Evolutionary conservation across 1,140 invertebrate species (phyloP), one percentile per base, ranked within the genome.

Genomic region (Drosophila punjabiensis): DNA sequence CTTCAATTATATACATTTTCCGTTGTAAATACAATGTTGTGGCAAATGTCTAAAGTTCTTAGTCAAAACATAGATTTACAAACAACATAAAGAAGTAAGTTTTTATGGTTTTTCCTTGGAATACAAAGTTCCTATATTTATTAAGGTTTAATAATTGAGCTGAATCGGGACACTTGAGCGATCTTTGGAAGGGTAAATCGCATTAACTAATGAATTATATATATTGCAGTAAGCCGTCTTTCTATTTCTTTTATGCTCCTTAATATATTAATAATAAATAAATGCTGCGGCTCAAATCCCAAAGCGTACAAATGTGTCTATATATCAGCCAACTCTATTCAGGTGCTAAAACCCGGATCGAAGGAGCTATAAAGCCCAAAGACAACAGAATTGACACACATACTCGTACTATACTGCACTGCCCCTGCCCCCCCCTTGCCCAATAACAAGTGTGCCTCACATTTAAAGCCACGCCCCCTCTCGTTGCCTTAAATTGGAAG

Each of bases 391-490:
- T 58, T 58, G 55, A 58, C 55, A 39, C 55, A 58, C 55, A 58
- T 56, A 9, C 7, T n/a, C n/a, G n/a, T n/a, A n/a, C 1, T 24
- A 24, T 3, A 24, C 24, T 24, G 24, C 24, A 24, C 24, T 24
- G 24, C 24, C 24, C 24, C n/a, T n/a, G n/a, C n/a, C n/a, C 2
- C 10, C 6, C 18, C 2, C 33, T 10, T 6, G 0, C 35, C 35
- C 24, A n/a, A 39, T 58, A 58, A 58, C 55, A 58, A 58, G 35
- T 58, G 55, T 39, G 55, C 39, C 55, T 58, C 55, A 28, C 14
- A 39, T 58, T 39, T 58, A 39, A 39, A 58, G 55, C 55, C 55
- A 58, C 55, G 55, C 55, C 55, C 55, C 55, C 55, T 58, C 55
- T 39, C 20, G 35, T n/a, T 35, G 33, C 37, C 35, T n/a, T 6